Conservation (phyloP, 2,113 vertebrate species). For the Rhinolophus ferrumequinum region DNA sequence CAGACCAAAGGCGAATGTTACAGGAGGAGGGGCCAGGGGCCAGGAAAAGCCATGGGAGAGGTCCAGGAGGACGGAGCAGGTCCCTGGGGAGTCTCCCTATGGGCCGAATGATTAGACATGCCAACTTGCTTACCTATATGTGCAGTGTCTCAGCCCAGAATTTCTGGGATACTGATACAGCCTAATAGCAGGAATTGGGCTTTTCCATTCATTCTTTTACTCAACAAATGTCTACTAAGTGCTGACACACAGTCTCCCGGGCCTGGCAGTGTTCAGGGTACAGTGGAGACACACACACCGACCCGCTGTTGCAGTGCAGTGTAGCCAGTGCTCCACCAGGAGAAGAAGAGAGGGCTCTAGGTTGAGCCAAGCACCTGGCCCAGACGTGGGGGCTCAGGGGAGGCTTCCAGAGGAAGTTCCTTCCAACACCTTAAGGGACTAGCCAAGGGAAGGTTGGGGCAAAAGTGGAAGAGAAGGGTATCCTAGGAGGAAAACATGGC, state of each 20-base stretch:
- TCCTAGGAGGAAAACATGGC: background rate
- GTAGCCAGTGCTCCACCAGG: background rate
- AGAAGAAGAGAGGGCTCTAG: background rate
- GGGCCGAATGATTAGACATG: background rate
- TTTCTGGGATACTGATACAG: background rate
- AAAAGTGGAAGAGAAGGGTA: background rate
- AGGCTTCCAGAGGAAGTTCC: background rate
- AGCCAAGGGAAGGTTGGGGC: background rate
- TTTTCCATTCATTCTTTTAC: constrained; percentile 6
- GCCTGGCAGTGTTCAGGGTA: background rate
- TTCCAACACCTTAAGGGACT: background rate
- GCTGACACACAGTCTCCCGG: background rate
- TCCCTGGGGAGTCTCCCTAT: background rate
- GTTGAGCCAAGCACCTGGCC: background rate
- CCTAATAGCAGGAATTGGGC: background rate
- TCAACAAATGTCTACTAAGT: background rate
- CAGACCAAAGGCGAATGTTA: background rate
- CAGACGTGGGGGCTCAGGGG: background rate
- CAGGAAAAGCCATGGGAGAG: background rate
- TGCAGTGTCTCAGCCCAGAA: background rate
- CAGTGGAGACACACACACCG: background rate
- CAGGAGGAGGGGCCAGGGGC: background rate
- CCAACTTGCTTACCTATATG: background rate
- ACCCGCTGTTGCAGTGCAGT: background rate
- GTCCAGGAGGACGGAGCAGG: background rate